phyloP scores from a whole-genome alignment of 2,797 vertebrate genomes.

The Microtus obscurus region DNA sequence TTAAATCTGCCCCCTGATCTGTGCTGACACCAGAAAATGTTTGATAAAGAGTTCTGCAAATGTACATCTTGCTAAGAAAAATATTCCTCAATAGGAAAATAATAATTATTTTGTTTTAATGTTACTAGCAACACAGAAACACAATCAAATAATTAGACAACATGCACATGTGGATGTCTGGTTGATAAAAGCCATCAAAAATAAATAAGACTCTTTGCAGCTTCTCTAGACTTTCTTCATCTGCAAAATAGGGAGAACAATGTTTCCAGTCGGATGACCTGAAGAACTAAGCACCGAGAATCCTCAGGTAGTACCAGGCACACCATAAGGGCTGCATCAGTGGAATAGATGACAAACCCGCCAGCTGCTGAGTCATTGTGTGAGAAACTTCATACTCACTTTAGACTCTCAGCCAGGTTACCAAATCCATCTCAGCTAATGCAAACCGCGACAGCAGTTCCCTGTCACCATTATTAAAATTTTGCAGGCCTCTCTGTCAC shows the following conservation, averaged over 20 bases:
- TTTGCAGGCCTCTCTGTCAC: too few relatives aligned
- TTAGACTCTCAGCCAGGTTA: not conserved
- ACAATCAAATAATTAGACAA: not conserved
- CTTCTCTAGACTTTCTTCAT: not conserved
- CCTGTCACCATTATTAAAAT: not conserved
- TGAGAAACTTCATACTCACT: not conserved
- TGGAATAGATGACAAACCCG: not conserved
- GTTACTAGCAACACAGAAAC: not conserved
- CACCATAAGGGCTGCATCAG: not conserved
- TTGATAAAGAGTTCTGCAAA: not conserved
- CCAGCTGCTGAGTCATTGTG: not conserved
- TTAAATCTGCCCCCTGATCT: not conserved
- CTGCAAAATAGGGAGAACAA: not conserved
- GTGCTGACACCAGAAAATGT: not conserved
- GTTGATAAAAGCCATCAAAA: not conserved
- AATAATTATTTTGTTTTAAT: conserved; percentile 20
- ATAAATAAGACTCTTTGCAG: not conserved
- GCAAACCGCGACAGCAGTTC: not conserved
- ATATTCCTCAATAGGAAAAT: not conserved
- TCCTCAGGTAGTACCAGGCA: not conserved
- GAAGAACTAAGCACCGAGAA: not conserved
- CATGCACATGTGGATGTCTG: not conserved
- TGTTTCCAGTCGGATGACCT: not conserved
- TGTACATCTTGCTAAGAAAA: not conserved
- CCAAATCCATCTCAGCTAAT: not conserved